These are phyloP conservation scores for Aphis gossypii DNA, from an alignment of 1,140 invertebrate genomes.

Conservation along the genomic window DNA sequence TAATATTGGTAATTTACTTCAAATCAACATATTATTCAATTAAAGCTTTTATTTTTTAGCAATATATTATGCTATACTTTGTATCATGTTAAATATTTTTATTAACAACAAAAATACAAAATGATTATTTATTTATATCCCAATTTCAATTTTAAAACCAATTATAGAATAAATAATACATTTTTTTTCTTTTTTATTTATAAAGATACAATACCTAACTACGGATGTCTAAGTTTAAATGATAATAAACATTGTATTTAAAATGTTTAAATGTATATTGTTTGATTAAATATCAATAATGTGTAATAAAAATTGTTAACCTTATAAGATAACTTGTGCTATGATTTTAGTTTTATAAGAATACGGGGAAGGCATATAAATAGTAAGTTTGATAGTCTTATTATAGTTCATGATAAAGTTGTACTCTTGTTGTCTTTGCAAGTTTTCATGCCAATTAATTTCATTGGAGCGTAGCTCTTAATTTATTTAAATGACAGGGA, in stretches of 20 bases:
- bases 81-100: too few relatives aligned
- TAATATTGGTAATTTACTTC: not conserved
- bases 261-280: not conserved
- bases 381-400: conserved; percentile 26
- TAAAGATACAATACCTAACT: too few relatives aligned
- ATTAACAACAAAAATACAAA: not conserved
- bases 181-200: not conserved
- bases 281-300: not conserved
- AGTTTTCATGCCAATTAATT: conserved; percentile 34
- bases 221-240: too few relatives aligned
- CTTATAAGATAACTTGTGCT: not conserved
- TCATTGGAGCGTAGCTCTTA: not conserved
- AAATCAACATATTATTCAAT: not conserved
- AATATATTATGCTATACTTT: not conserved
- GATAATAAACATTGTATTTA: not conserved
- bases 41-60: not conserved
- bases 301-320: not conserved
- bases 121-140: not conserved
- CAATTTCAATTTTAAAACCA: not conserved
- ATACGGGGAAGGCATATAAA: not conserved
- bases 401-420: conserved; percentile 39
- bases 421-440: conserved; percentile 33
- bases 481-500: conserved; percentile 49
- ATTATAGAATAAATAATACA: not conserved
- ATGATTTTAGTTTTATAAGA: conserved; percentile 9